Evolutionary conservation across 2,113 vertebrate species (phyloP).

Genomic region (Rhipidura dahli): DNA sequence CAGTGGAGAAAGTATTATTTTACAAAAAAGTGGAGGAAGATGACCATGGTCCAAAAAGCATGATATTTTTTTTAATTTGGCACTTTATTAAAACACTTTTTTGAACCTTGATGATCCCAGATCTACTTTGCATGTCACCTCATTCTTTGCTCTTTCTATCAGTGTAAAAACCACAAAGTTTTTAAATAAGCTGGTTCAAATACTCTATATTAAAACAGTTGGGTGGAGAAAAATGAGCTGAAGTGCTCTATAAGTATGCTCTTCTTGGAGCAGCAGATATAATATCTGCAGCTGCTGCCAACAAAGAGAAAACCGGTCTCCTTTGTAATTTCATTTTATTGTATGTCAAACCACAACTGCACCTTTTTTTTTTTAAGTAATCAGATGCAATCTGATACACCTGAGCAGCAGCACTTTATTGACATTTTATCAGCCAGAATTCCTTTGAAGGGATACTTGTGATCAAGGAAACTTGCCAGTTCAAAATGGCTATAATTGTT

Average conservation of each 20-base stretch:
- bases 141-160: neutral
- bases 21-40: neutral
- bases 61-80: neutral
- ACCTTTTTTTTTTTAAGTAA: conserved; percentile 16
- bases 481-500: conserved; percentile 59
- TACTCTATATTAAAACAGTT: neutral
- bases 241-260: neutral
- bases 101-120: neutral
- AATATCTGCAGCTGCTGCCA: conserved; percentile 43
- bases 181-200: neutral
- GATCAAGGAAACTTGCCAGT: conserved; percentile 37
- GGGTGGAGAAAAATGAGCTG: neutral
- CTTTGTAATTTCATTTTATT: conserved; percentile 41
- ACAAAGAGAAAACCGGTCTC: neutral
- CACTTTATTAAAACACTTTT: neutral
- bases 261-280: conserved; percentile 20
- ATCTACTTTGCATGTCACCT: neutral
- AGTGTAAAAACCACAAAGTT: neutral
- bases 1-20: neutral
- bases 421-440: conserved; percentile 31
- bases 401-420: conserved; percentile 59
- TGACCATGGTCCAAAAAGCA: neutral
- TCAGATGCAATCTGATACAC: conserved; percentile 59
- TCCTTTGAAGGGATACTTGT: conserved; percentile 47
- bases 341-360: conserved; percentile 10